Evolutionary conservation across 1,140 invertebrate species (phyloP), one percentile per base, ranked within the genome.

Genomic region (Drosophila orena): DNA sequence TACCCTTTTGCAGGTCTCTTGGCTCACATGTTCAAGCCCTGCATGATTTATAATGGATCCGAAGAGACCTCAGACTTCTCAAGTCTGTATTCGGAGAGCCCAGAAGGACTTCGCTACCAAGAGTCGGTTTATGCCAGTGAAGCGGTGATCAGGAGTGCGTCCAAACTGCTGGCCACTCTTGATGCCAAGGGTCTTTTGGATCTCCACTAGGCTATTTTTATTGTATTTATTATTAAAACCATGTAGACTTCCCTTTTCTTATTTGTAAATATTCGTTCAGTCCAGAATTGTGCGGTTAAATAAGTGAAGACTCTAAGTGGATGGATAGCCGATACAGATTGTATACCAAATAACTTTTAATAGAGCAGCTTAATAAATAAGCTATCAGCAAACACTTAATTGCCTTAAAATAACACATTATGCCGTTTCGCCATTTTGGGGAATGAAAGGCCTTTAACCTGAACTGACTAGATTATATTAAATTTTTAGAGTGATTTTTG

Each of bases 21-120:
- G 10, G 30, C 65, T 1, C 38, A 72, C 12, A 15, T 73, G 5
- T 69, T 81, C 5, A 74, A 85, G 49, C 72, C 84, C 0, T 17
- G 77, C 14, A 73, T 85, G 72, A 65, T 61, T 5, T 79, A 88
- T 24, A 49, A 77, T 4, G 73, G 85, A 11, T 64, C 22, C 15
- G 76, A 76, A 0, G 54, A 59, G 3, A 50, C 76, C 0, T 65
- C 56, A 6, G 73, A 79, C 38, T 77, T 91, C 38, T 54, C 50
- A 7, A 69, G 77, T n/a, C 49, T 91, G 6, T 81, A 30, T 3
- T 0, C 27, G 27, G 27, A 30, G 1, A 30, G 7, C 8, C 27
- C 27, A 1, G 27, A 30, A 2, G 27, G 7, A 30, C 7, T 30
- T 8, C 55, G 43, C 0, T 85, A 74, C 4, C 80, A 83, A 46